Conservation (phyloP, 2,888 invertebrate species). For the Catocala nupta region DNA sequence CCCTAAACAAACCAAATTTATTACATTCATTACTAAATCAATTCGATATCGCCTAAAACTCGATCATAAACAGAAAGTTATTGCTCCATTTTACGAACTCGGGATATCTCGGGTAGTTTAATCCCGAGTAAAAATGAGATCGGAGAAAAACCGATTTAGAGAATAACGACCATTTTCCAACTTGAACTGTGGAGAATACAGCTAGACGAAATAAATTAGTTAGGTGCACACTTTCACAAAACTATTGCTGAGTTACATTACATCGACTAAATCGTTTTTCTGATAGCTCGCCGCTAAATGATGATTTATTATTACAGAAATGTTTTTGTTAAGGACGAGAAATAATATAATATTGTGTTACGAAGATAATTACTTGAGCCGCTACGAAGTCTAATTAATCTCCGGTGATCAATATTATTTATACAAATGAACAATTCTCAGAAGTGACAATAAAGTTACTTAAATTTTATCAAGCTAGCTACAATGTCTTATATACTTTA, state of each 20-base stretch:
- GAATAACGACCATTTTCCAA: constrained; percentile 36
- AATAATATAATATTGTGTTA: constrained; percentile 40
- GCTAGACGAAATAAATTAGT: constrained; percentile 27
- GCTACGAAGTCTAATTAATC: constrained; percentile 41
- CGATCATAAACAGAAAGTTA: constrained; percentile 45
- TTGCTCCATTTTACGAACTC: constrained; percentile 49
- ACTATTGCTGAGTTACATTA: constrained; percentile 34
- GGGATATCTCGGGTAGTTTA: constrained; percentile 46
- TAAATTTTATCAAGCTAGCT: too few relatives aligned
- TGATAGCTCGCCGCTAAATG: constrained; percentile 19
- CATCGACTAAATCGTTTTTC: constrained; percentile 33
- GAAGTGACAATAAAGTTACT: not conserved
- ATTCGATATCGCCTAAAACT: constrained; percentile 42
- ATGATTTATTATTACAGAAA: constrained; percentile 44
- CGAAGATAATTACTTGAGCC: constrained; percentile 42
- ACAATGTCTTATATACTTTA: too few relatives aligned
- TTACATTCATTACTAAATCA: constrained; percentile 24
- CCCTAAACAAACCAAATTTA: constrained; percentile 1
- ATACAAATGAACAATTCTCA: constrained; percentile 11
- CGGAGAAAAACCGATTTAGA: constrained; percentile 38
- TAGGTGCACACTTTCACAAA: constrained; percentile 21
- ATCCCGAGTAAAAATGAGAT: constrained; percentile 48
- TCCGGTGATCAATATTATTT: constrained; percentile 27
- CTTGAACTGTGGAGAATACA: constrained; percentile 5
- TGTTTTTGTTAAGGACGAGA: constrained; percentile 32